Evolutionary conservation across 30 jellyfish, hydroid and myxozoan species (phyloP).

Genomic region (Sanderia malayensis): DNA sequence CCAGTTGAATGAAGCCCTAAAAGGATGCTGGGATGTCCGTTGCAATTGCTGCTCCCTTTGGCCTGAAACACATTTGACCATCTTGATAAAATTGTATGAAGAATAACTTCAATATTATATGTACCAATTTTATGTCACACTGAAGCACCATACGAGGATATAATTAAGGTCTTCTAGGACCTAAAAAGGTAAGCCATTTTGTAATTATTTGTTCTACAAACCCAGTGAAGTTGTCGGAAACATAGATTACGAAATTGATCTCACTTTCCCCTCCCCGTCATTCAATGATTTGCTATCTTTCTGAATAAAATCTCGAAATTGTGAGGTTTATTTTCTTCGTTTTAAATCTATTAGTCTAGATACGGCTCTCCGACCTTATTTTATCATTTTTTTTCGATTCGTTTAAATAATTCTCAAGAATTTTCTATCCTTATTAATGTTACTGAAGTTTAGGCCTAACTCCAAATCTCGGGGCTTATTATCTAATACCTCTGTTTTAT

Average conservation of each 20-base stretch:
- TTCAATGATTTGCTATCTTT: conserved; percentile 35
- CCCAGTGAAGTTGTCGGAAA: background rate
- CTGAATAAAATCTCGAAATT: conserved; percentile 38
- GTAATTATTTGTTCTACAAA: background rate
- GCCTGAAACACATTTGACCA: too few species aligned
- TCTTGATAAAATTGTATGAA: too few species aligned
- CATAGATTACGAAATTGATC: background rate
- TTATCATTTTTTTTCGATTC: too few species aligned
- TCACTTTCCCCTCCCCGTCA: background rate
- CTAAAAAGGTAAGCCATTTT: background rate
- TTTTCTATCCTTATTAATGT: too few species aligned
- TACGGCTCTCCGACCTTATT: too few species aligned
- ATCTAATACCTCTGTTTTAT: too few species aligned
- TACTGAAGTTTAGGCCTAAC: too few species aligned
- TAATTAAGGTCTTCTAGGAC: background rate
- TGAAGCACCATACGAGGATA: background rate
- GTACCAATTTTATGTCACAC: background rate
- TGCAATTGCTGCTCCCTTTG: conserved; percentile 67
- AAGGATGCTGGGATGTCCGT: conserved; percentile 58
- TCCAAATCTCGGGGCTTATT: too few species aligned
- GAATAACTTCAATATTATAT: background rate
- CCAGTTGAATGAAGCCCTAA: conserved; percentile 21
- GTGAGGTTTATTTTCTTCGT: background rate
- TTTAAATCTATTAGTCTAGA: too few species aligned
- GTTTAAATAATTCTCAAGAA: too few species aligned